Base-by-base conservation (phyloP, 2,113 vertebrate genomes). In the Hemiprocne comata region DNA sequence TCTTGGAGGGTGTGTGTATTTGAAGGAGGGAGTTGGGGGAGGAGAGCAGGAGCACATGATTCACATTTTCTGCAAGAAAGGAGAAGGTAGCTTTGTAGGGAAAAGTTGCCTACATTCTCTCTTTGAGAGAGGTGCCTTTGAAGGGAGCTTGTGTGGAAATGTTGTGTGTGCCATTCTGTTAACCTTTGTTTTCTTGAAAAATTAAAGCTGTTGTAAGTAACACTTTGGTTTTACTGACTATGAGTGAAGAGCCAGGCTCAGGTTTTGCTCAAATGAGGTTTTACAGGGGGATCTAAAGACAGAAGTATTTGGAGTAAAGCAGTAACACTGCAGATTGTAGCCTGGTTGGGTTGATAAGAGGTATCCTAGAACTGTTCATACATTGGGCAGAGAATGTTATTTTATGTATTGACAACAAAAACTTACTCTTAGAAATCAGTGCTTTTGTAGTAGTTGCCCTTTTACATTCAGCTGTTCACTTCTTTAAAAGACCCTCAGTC, bases 31-130 rank as follows among this genome's bases (percentile, higher is more conserved):
- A 44, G 13, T 9, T 7, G 6, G 21, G 18, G 18, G 23, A 36
- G 38, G 40, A 7, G 29, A 34, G 17, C 2, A 1, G 28, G 31
- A 75, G 13, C 23, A 9, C 1, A 0, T 0, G 1, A 23, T 55
- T 66, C 61, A 31, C 64, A 31, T 73, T 60, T 51, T 58, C 20
- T 61, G 48, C 51, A 60, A n/a, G 46, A 31, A 17, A 23, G 20
- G 21, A 40, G 34, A 51, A 71, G 61, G 66, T 87, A 57, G 23
- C 60, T 69, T 87, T 38, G 46, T 58, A 2, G 2, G 60, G 53
- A 61, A 40, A n/a, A 61, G 40, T 77, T 2, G 1, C 21, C 26
- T 42, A 10, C 6, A 0, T 57, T 73, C 28, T 62, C 23, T 74
- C 17, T 78, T 31, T 26, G 19, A 73, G 55, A 60, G 50, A 51